Percentiles rank a stretch among this genome's conserved stretches.
Evolutionary conservation across 2,113 vertebrate genomes (phyloP).

Genomic region (Hucho hucho): DNA sequence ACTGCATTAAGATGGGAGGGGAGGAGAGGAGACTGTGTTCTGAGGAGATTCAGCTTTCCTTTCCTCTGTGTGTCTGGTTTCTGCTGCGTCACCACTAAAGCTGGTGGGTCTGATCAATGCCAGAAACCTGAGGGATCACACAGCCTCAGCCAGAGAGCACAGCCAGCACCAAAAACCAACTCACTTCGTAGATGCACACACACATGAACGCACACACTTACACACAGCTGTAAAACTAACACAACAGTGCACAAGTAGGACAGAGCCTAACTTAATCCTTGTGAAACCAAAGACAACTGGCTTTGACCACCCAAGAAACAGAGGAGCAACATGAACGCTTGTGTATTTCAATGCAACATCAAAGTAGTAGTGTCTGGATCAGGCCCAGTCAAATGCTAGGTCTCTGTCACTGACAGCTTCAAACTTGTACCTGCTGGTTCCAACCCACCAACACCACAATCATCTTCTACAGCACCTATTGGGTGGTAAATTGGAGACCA

Average conservation of each 20-base stretch:
- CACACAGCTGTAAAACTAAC: neutral
- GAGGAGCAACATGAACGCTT: neutral
- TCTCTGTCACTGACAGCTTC: too few species aligned
- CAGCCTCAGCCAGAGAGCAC: conserved; percentile 3
- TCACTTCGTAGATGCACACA: conserved; percentile 22
- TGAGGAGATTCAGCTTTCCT: conserved; percentile 9
- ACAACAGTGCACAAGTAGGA: neutral
- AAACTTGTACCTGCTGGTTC: too few species aligned
- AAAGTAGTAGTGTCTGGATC: too few species aligned
- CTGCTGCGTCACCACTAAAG: conserved; percentile 64
- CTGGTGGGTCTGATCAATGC: conserved; percentile 39
- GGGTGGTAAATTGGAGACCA: too few species aligned
- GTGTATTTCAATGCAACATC: too few species aligned
- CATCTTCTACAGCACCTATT: too few species aligned
- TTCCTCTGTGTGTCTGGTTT: conserved; percentile 36
- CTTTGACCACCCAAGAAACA: neutral
- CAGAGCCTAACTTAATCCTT: neutral
- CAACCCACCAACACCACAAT: too few species aligned
- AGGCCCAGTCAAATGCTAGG: too few species aligned
- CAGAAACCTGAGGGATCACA: conserved; percentile 4
- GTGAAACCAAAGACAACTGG: neutral
- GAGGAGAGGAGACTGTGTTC: neutral
- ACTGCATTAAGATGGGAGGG: neutral
- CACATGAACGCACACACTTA: conserved; percentile 1
- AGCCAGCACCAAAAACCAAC: conserved; percentile 57